Base-by-base conservation (phyloP, 2,888 invertebrate species). In the Parelbella ahira region DNA sequence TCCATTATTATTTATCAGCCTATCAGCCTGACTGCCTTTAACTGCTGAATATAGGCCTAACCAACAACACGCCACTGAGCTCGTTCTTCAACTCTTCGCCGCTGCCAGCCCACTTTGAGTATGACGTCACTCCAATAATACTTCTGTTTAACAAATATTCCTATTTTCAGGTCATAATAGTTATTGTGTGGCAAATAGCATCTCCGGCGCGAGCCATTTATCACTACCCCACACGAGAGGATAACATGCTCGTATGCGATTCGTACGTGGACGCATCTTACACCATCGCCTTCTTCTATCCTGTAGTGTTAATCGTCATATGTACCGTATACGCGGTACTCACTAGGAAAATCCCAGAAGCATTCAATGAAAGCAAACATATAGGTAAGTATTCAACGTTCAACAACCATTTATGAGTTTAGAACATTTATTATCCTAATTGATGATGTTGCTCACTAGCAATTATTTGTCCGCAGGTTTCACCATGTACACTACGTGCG, bases 401-500 rank as follows among this genome's bases (percentile, higher is more conserved):
- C n/a, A n/a, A n/a, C n/a, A n/a, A n/a, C n/a, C n/a, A n/a, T n/a
- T n/a, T n/a, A n/a, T n/a, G n/a, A n/a, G n/a, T n/a, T n/a, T n/a
- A n/a, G n/a, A n/a, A n/a, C n/a, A n/a, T n/a, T n/a, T n/a, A n/a
- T n/a, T n/a, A n/a, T n/a, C n/a, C n/a, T n/a, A n/a, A n/a, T n/a
- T n/a, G n/a, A n/a, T n/a, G n/a, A n/a, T n/a, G n/a, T n/a, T n/a
- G n/a, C n/a, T n/a, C n/a, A n/a, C n/a, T n/a, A n/a, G n/a, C n/a
- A n/a, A n/a, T n/a, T n/a, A n/a, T n/a, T n/a, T n/a, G n/a, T 15
- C 15, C 4, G 7, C 33, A 41, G 95, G 95, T 44, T 99, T 99
- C 83, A 98, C 98, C 11, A 99, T 99, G 99, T 99, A 97, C 87
- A 98, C 98, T 25, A 98, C 98, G 15, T 97, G 97, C 76, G 95